Conservation (phyloP, 2,113 vertebrate species). For the Sinocyclocheilus grahami region DNA sequence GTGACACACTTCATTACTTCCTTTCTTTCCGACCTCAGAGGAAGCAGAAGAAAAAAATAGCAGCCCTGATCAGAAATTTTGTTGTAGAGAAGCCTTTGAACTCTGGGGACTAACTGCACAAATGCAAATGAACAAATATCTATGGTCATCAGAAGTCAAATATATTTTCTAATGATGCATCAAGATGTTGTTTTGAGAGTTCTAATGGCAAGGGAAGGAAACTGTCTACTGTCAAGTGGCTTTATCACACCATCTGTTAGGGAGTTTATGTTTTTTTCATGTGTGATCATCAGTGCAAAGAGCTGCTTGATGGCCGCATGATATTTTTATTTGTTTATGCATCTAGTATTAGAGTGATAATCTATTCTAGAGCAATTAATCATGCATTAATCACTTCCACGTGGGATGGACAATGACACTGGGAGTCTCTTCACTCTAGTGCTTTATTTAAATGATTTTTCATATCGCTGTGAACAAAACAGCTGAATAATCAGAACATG, state of each 20-base stretch:
- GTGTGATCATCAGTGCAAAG: slow-evolving; percentile 5
- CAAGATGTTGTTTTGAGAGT: slow-evolving; percentile 26
- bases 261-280: slow-evolving; percentile 10
- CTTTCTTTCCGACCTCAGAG: neutral
- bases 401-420: neutral
- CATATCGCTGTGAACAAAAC: neutral
- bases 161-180: neutral
- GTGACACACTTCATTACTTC: neutral
- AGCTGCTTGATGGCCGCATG: neutral
- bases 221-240: neutral
- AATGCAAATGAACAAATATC: slow-evolving; percentile 12
- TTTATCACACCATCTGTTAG: slow-evolving; percentile 27
- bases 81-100: neutral
- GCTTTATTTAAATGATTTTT: slow-evolving; percentile 7
- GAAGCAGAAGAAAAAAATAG: neutral
- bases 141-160: neutral
- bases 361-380: slow-evolving; percentile 22
- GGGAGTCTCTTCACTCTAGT: neutral
- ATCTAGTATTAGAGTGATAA: slow-evolving; percentile 6
- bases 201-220: slow-evolving; percentile 7
- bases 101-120: slow-evolving; percentile 5
- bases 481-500: slow-evolving; percentile 3
- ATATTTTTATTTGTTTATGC: slow-evolving; percentile 10
- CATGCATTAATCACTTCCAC: neutral
- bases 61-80: neutral